phyloP scores from a whole-genome alignment of 1,140 invertebrate genomes.

The Eumeta japonica region DNA sequence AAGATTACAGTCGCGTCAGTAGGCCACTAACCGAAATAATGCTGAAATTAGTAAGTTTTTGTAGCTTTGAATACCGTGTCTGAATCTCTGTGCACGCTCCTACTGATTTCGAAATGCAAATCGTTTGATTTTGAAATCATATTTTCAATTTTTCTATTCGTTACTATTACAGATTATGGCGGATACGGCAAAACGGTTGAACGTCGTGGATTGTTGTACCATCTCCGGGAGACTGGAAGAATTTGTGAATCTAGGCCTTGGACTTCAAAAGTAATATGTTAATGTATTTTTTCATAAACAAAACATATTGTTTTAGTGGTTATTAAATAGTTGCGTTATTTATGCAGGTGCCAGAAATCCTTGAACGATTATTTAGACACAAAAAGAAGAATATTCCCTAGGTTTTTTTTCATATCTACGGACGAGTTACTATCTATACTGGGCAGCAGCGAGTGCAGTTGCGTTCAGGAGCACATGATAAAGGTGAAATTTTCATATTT shows the following conservation, averaged over 20 bases:
- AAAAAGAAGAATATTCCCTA: conserved; percentile 81
- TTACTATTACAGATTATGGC: conserved; percentile 74
- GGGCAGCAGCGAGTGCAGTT: conserved; percentile 75
- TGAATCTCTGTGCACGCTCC: no score
- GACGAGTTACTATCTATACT: conserved; percentile 87
- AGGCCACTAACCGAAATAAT: no score
- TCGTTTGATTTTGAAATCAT: no score
- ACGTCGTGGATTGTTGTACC: conserved; percentile 76
- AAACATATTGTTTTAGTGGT: no score
- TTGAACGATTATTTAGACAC: conserved; percentile 85
- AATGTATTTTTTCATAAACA: not conserved
- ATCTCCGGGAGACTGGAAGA: conserved; percentile 71
- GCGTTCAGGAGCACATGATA: conserved; percentile 88
- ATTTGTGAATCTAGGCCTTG: conserved; percentile 69
- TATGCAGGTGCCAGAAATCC: conserved; percentile 80
- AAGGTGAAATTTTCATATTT: conserved; percentile 65
- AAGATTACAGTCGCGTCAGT: no score
- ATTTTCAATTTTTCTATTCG: conserved; percentile 1
- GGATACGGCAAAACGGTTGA: conserved; percentile 73
- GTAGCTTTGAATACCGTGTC: no score
- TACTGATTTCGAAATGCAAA: no score
- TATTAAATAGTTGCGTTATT: no score
- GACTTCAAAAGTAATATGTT: conserved; percentile 66
- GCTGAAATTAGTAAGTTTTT: no score
- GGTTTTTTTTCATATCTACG: conserved; percentile 92